These are phyloP conservation scores for Augochlora pura DNA, from an alignment of 1,140 invertebrate species.

Conservation along the genomic window DNA sequence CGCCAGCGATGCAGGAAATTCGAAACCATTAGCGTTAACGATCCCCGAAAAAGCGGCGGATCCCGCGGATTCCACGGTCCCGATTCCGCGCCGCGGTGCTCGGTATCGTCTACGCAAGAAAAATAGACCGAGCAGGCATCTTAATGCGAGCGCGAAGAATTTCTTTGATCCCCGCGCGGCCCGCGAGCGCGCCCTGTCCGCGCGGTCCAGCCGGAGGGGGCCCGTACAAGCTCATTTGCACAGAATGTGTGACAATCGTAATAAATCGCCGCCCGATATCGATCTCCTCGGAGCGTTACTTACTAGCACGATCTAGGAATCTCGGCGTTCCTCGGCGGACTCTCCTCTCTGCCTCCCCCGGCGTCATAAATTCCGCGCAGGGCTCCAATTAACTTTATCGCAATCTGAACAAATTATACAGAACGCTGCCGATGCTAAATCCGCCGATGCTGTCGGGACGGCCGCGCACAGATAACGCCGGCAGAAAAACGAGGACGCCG, in stretches of 20 bases:
- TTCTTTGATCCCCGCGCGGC: neutral
- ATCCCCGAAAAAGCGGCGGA: neutral
- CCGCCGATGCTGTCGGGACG: constrained; percentile 16
- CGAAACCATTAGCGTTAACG: neutral
- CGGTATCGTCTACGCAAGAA: neutral
- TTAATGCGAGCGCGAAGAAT: neutral
- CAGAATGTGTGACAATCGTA: constrained; percentile 58
- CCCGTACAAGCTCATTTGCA: constrained; percentile 55
- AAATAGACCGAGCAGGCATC: neutral
- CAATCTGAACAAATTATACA: constrained; percentile 58
- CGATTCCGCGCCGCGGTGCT: no score
- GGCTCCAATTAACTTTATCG: constrained; percentile 62
- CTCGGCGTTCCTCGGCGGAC: neutral
- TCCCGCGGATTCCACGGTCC: no score
- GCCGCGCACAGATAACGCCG: constrained; percentile 14
- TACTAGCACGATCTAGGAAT: constrained; percentile 58
- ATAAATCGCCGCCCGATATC: constrained; percentile 59
- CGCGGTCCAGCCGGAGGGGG: neutral
- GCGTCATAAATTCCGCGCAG: constrained; percentile 52
- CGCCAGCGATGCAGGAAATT: neutral
- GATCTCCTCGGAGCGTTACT: constrained; percentile 54
- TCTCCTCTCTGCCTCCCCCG: neutral
- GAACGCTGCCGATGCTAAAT: constrained; percentile 50
- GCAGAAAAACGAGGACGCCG: constrained; percentile 22
- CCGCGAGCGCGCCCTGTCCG: no score